phyloP scores from a whole-genome alignment of 2,888 invertebrate species.

The Parnassius smintheus region DNA sequence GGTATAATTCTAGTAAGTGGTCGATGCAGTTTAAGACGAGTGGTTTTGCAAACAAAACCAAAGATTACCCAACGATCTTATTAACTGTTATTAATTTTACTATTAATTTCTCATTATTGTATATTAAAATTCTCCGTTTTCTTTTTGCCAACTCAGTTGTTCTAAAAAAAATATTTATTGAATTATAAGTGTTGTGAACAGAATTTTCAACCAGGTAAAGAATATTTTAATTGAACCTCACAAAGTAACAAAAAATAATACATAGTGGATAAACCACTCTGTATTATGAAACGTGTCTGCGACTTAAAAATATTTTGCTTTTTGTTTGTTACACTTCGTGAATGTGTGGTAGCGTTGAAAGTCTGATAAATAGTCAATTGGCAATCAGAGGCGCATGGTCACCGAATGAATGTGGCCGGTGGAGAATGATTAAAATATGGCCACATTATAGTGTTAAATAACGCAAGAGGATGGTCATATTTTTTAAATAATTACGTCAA shows the following conservation, averaged over 20 bases:
- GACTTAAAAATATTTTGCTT: conserved; percentile 19
- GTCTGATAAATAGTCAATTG: conserved; percentile 63
- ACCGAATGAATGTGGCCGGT: conserved; percentile 52
- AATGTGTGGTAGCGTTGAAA: conserved; percentile 40
- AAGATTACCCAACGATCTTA: conserved; percentile 64
- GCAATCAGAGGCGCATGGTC: conserved; percentile 55
- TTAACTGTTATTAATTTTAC: conserved; percentile 48
- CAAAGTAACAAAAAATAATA: conserved; percentile 16
- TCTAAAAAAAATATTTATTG: conserved; percentile 9
- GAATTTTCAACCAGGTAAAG: conserved; percentile 25
- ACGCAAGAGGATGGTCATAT: conserved; percentile 71
- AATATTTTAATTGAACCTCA: conserved; percentile 30
- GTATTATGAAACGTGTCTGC: conserved; percentile 24
- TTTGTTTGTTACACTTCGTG: conserved; percentile 36
- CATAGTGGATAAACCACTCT: conserved; percentile 13
- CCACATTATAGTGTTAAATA: conserved; percentile 68
- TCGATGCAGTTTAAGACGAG: conserved; percentile 29
- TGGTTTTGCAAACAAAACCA: conserved; percentile 55
- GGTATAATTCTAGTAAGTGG: conserved; percentile 55
- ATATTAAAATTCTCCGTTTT: not conserved
- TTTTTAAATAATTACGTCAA: conserved; percentile 79
- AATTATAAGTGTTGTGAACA: conserved; percentile 25
- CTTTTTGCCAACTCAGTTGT: conserved; percentile 1
- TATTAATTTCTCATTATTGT: conserved; percentile 19
- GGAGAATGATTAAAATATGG: conserved; percentile 65